A percentile compares a stretch with the other conserved stretches of the same genome.
Conservation (phyloP, 2,888 invertebrate genomes). For the Pyrocoelia pectoralis region DNA sequence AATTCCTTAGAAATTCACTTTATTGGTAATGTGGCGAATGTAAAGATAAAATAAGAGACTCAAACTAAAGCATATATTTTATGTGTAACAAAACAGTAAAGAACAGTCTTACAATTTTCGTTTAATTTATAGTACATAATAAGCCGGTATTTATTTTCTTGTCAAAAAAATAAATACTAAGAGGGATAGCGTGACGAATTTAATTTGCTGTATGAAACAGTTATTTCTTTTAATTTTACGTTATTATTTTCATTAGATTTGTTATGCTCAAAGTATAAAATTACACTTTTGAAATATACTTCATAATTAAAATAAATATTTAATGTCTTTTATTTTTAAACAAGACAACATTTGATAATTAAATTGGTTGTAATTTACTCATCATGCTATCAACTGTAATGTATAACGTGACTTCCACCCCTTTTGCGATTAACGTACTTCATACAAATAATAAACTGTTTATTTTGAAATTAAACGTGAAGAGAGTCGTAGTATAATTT, state of each 20-base stretch:
- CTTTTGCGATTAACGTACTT: not conserved
- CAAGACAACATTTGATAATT: not conserved
- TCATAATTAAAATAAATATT: not conserved
- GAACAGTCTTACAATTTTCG: not conserved
- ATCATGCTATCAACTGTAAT: not conserved
- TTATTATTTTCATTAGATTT: not conserved
- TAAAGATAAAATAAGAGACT: too few species aligned
- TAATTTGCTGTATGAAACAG: not conserved
- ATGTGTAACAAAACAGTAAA: too few species aligned
- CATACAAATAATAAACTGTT: not conserved
- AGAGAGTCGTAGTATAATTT: not conserved
- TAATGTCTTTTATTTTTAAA: not conserved
- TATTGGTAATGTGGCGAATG: too few species aligned
- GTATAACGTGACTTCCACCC: slow-evolving; percentile 1
- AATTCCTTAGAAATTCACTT: slow-evolving; percentile 1
- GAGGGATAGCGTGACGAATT: not conserved
- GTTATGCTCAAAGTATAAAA: not conserved
- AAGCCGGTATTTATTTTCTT: not conserved
- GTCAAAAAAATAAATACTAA: not conserved
- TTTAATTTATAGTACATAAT: not conserved
- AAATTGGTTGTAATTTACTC: not conserved
- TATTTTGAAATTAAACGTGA: not conserved
- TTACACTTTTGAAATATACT: not conserved
- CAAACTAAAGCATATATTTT: too few species aligned
- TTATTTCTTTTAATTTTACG: not conserved